phyloP scores from a whole-genome alignment of 2,113 vertebrate genomes.

The Pygathrix nemaeus region DNA sequence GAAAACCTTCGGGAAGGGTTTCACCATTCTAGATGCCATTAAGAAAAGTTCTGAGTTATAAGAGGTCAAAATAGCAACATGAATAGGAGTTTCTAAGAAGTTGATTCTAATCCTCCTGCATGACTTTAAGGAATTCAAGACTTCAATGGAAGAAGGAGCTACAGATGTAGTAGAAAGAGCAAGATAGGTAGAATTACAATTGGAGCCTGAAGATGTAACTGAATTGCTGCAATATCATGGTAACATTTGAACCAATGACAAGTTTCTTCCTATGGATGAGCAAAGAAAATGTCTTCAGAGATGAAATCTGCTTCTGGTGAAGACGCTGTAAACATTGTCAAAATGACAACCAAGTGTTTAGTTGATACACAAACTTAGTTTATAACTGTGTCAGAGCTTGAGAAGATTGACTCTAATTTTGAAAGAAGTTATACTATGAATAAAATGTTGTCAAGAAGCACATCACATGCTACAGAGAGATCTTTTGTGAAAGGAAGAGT shows the following conservation, averaged over 20 bases:
- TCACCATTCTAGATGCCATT: not conserved
- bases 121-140: not conserved
- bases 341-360: not conserved
- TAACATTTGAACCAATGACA: not conserved
- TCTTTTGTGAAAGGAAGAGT: not conserved
- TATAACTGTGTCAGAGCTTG: not conserved
- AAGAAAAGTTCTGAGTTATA: not conserved
- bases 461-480: not conserved
- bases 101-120: not conserved
- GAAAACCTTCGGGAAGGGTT: not conserved
- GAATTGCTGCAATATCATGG: not conserved
- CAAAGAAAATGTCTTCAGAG: not conserved
- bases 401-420: not conserved
- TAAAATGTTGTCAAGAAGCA: not conserved
- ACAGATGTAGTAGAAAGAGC: not conserved
- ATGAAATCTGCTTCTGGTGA: not conserved
- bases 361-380: not conserved
- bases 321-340: not conserved
- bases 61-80: not conserved
- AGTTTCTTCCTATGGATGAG: not conserved
- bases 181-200: not conserved
- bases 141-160: not conserved
- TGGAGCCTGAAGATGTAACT: not conserved
- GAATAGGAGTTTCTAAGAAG: not conserved
- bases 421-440: not conserved